Evolutionary conservation across 1,140 invertebrate species (phyloP).

Genomic region (Drosophila arawakana): DNA sequence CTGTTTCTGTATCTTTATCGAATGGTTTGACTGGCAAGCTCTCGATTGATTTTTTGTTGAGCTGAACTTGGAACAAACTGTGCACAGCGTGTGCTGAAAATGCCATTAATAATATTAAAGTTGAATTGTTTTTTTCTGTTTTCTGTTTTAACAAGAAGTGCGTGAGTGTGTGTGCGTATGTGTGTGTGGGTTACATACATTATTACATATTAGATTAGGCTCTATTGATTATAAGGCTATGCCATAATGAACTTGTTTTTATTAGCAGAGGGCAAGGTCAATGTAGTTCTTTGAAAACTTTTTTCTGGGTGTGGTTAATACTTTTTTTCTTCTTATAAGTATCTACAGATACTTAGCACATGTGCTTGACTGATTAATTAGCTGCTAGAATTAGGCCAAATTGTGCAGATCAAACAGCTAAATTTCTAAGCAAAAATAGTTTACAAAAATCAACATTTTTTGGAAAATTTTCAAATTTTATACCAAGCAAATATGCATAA

Average conservation of each 20-base stretch:
- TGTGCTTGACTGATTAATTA: slow-evolving; percentile 41
- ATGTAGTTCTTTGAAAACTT: slow-evolving; percentile 23
- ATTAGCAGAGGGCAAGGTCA: slow-evolving; percentile 36
- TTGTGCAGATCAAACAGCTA: slow-evolving; percentile 7
- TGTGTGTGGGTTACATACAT: slow-evolving; percentile 41
- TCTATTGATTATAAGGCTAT: slow-evolving; percentile 45
- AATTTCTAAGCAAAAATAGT: not conserved
- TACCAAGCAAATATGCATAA: not conserved
- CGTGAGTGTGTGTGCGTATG: slow-evolving; percentile 20
- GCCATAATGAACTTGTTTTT: slow-evolving; percentile 59
- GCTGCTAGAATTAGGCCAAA: slow-evolving; percentile 20
- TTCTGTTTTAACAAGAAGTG: slow-evolving; percentile 17
- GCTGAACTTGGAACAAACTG: slow-evolving; percentile 41
- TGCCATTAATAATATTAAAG: slow-evolving; percentile 46
- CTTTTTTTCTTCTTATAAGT: slow-evolving; percentile 1
- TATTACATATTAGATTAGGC: slow-evolving; percentile 62
- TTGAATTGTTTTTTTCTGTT: slow-evolving; percentile 23
- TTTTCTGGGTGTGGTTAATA: slow-evolving; percentile 5
- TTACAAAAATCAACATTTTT: slow-evolving; percentile 11
- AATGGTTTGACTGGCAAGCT: slow-evolving; percentile 14
- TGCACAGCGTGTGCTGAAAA: slow-evolving; percentile 54
- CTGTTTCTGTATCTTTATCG: slow-evolving; percentile 1
- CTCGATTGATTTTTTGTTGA: slow-evolving; percentile 32
- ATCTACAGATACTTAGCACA: slow-evolving; percentile 36
- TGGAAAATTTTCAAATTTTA: slow-evolving; percentile 12